Conservation (phyloP, 2,113 vertebrate genomes). For the Papio anubis region DNA sequence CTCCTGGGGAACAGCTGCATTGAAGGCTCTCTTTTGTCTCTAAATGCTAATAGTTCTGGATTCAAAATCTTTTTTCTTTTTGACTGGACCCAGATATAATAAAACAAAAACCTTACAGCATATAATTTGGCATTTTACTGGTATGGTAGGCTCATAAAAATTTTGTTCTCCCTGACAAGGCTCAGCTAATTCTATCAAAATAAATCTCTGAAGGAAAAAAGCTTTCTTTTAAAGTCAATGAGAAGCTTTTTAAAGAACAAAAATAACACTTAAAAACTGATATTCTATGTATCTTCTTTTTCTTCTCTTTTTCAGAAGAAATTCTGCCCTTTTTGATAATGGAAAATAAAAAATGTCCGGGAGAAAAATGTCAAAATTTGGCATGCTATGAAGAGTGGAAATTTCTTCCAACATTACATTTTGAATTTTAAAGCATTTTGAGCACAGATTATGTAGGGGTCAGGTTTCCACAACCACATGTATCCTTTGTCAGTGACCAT, state of each 20-base stretch:
- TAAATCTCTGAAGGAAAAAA: constrained; percentile 74
- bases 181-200: constrained; percentile 81
- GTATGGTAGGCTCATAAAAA: constrained; percentile 75
- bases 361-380: constrained; percentile 62
- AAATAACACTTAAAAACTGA: constrained; percentile 75
- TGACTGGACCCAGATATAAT: constrained; percentile 77
- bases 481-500: background rate
- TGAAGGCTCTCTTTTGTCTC: constrained; percentile 73
- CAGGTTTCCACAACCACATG: background rate
- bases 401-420: constrained; percentile 22
- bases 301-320: constrained; percentile 73
- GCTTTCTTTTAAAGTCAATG: constrained; percentile 75
- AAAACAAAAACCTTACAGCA: constrained; percentile 79
- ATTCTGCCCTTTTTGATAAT: constrained; percentile 74
- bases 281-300: constrained; percentile 71
- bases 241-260: constrained; percentile 78
- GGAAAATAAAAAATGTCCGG: constrained; percentile 64
- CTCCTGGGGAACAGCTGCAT: background rate
- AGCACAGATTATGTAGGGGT: background rate
- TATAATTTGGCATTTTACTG: constrained; percentile 81
- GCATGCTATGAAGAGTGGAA: constrained; percentile 43
- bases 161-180: constrained; percentile 79
- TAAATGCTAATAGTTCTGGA: constrained; percentile 77
- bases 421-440: constrained; percentile 60
- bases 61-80: constrained; percentile 77